phyloP scores from a whole-genome alignment of 2,888 invertebrate species.

The Mantis religiosa region DNA sequence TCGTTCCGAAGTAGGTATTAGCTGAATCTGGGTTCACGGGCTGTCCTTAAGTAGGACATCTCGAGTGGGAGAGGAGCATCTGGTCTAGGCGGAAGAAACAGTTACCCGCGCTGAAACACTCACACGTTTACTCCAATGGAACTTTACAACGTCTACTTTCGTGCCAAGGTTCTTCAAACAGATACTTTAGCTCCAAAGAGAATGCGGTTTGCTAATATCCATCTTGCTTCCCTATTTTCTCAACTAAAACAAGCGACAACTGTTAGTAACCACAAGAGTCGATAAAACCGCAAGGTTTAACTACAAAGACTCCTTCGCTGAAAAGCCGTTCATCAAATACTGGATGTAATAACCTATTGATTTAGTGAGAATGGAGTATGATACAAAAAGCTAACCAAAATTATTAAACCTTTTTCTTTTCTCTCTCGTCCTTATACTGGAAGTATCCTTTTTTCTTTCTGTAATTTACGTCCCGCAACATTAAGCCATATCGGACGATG shows the following conservation, averaged over 20 bases:
- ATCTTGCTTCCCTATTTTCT: background rate
- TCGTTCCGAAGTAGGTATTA: no score
- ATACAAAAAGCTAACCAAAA: no score
- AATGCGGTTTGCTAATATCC: background rate
- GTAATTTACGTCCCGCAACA: no score
- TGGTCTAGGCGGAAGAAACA: background rate
- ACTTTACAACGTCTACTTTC: background rate
- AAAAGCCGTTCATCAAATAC: background rate
- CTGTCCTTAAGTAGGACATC: background rate
- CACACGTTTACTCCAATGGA: background rate
- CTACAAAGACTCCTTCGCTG: background rate
- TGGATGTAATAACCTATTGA: background rate
- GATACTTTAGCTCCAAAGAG: background rate
- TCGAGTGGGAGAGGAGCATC: background rate
- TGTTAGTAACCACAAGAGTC: background rate
- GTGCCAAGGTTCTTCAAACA: background rate
- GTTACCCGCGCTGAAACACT: background rate
- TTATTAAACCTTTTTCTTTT: no score
- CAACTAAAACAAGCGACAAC: background rate
- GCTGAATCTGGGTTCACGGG: background rate
- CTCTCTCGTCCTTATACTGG: no score
- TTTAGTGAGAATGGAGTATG: background rate
- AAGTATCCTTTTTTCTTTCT: no score
- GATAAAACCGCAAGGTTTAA: background rate
- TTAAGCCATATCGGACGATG: no score